A percentile compares a stretch with the other conserved stretches of the same genome.
These are phyloP conservation scores for Girardinichthys multiradiatus DNA, from an alignment of 2,113 vertebrate genomes.

Conservation along the genomic window DNA sequence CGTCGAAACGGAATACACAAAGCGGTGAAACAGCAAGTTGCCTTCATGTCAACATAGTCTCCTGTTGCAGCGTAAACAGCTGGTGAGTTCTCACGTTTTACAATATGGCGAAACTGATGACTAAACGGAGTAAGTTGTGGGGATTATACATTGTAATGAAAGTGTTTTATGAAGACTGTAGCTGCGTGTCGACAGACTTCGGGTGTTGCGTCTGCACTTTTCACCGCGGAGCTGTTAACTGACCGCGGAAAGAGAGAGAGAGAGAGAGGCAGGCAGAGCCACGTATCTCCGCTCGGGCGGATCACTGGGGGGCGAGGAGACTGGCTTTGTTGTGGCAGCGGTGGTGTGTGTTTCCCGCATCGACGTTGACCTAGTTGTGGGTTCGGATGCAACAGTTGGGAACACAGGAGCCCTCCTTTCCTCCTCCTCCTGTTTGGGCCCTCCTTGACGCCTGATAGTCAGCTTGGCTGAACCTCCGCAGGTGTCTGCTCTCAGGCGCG, in stretches of 20 bases:
- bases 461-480: constrained; percentile 50
- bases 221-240: constrained; percentile 23
- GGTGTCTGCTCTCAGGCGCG: constrained; percentile 52
- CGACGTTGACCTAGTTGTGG: constrained; percentile 62
- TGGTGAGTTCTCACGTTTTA: constrained; percentile 73
- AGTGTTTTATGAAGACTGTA: constrained; percentile 4
- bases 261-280: constrained; percentile 20
- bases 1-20: constrained; percentile 47
- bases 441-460: constrained; percentile 44
- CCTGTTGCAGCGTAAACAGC: constrained; percentile 73
- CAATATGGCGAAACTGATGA: not conserved
- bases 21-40: constrained; percentile 62
- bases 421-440: constrained; percentile 25
- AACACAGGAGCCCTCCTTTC: constrained; percentile 30
- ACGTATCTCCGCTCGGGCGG: constrained; percentile 41
- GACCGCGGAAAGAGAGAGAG: constrained; percentile 9
- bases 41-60: constrained; percentile 78
- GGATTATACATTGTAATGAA: not conserved
- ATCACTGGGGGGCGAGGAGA: constrained; percentile 3
- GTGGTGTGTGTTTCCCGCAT: constrained; percentile 35
- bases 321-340: constrained; percentile 37
- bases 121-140: not conserved
- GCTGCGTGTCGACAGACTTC: not conserved
- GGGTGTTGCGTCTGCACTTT: constrained; percentile 14
- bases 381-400: constrained; percentile 76